Percentiles rank a stretch among this genome's conserved stretches.
phyloP scores from a whole-genome alignment of 2,888 invertebrate species.

The Cosmia trapezina region DNA sequence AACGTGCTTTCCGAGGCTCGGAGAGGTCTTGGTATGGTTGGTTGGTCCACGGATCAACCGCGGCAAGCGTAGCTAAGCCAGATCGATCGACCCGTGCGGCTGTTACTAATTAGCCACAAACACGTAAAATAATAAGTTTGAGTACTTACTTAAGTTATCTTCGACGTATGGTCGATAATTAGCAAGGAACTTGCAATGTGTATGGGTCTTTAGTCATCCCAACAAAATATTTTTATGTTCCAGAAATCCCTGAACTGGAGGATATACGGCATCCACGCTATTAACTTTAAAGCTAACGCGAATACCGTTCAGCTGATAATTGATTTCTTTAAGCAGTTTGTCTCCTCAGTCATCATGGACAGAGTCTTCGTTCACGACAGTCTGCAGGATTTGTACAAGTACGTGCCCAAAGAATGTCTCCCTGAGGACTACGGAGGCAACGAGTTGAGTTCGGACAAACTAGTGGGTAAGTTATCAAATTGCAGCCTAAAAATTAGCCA shows the following conservation, averaged over 20 bases:
- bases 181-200: too few species aligned
- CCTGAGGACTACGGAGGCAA: conserved; percentile 47
- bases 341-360: conserved; percentile 23
- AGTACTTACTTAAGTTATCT: too few species aligned
- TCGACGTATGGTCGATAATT: too few species aligned
- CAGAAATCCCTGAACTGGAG: conserved; percentile 46
- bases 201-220: not conserved
- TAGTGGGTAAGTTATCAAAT: conserved; percentile 30
- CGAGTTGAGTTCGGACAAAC: conserved; percentile 3
- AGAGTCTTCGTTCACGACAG: conserved; percentile 28
- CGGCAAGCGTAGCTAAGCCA: too few species aligned
- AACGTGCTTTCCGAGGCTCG: too few species aligned
- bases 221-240: conserved; percentile 12
- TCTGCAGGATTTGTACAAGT: conserved; percentile 26
- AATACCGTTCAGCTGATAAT: not conserved
- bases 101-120: too few species aligned
- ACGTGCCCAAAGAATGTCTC: conserved; percentile 35
- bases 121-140: too few species aligned
- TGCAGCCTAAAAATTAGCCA: too few species aligned
- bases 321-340: conserved; percentile 36
- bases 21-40: too few species aligned
- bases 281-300: conserved; percentile 10
- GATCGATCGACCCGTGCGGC: too few species aligned
- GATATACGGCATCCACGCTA: conserved; percentile 30
- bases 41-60: too few species aligned